Percentiles rank a stretch among this genome's conserved stretches.
Evolutionary conservation across 2,113 vertebrate genomes (phyloP).

Genomic region (Cranoglanis bouderius): DNA sequence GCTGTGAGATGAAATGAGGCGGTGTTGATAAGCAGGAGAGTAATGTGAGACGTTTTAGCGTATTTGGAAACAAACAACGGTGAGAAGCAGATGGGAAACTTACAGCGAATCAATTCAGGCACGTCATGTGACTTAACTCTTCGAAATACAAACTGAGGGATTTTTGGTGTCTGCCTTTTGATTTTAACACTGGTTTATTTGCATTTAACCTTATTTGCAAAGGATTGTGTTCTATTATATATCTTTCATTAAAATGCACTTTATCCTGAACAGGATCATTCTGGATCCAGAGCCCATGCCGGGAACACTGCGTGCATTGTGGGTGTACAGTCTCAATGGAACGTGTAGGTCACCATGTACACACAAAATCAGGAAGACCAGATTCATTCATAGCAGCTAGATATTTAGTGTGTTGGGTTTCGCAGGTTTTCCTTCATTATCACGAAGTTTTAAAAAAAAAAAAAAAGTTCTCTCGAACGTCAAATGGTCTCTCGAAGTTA

Average conservation of each 20-base stretch:
- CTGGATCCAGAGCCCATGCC: background rate
- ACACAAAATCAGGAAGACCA: background rate
- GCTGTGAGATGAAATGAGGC: background rate
- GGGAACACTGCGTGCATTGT: background rate
- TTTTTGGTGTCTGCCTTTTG: background rate
- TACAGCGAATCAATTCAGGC: background rate
- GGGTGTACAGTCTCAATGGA: background rate
- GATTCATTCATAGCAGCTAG: background rate
- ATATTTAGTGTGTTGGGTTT: background rate
- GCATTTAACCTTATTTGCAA: background rate
- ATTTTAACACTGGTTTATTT: background rate
- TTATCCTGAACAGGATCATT: background rate
- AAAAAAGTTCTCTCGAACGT: background rate
- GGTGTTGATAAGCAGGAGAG: slow-evolving; percentile 29
- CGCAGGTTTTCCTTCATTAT: background rate
- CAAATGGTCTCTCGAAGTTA: background rate
- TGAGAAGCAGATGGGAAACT: background rate
- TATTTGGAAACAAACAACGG: background rate
- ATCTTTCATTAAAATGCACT: background rate
- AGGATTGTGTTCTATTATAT: background rate
- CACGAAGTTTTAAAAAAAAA: too few species aligned
- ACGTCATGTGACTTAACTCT: background rate
- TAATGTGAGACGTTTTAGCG: background rate
- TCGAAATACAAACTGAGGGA: background rate
- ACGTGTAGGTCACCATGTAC: background rate